These are phyloP conservation scores for Temnothorax unifasciatus DNA, from an alignment of 2,888 invertebrate species.

Conservation along the genomic window DNA sequence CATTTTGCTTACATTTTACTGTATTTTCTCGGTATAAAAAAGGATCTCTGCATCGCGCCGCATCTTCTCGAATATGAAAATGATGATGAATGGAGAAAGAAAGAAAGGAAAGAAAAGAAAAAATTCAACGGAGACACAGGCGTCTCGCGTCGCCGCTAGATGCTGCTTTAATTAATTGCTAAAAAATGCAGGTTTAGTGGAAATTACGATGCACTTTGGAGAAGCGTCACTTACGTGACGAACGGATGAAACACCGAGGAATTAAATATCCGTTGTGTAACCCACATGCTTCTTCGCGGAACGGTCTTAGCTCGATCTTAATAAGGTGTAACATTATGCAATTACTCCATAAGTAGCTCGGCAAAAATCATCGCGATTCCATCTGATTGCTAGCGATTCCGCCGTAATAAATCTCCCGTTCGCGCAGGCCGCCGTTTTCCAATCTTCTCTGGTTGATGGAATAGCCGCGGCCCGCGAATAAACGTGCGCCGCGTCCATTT, in stretches of 20 bases:
- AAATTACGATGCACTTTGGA: constrained; percentile 16
- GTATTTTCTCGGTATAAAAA: constrained; percentile 15
- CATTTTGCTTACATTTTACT: neutral
- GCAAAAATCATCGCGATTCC: constrained; percentile 39
- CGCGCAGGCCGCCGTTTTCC: neutral
- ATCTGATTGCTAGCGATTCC: constrained; percentile 30
- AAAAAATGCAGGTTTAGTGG: constrained; percentile 13
- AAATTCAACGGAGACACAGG: neutral
- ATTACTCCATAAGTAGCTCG: constrained; percentile 50
- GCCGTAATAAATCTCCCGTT: constrained; percentile 23
- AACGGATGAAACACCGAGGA: constrained; percentile 26
- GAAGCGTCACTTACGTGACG: constrained; percentile 24
- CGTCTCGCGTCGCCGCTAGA: neutral
- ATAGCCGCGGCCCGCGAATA: neutral
- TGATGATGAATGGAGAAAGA: neutral
- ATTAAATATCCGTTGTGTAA: constrained; percentile 56
- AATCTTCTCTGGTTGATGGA: constrained; percentile 26
- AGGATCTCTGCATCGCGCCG: neutral
- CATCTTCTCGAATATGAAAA: neutral
- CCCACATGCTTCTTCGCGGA: constrained; percentile 47
- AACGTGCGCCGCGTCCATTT: neutral
- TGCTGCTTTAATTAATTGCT: constrained; percentile 25
- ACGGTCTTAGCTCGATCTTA: constrained; percentile 38
- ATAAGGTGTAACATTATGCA: constrained; percentile 53
- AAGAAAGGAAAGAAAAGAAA: neutral